Conservation (phyloP, 2,797 vertebrate genomes). For the Bufotes viridis region DNA sequence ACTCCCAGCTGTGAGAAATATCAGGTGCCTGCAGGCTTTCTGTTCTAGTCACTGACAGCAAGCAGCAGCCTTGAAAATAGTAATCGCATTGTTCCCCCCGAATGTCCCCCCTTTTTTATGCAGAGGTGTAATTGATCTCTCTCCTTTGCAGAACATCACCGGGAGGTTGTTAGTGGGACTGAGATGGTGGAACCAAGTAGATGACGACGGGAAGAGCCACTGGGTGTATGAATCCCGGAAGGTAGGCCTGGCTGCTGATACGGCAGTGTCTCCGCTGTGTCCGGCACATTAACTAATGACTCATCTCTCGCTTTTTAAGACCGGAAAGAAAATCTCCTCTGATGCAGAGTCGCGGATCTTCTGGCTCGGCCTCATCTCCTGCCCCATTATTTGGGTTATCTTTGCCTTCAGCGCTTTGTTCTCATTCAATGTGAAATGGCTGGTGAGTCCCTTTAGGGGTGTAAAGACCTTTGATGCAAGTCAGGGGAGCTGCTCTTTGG, state of each 20-base stretch:
- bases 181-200: constrained; percentile 98
- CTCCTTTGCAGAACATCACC: constrained; percentile 84
- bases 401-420: constrained; percentile 90
- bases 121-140: background rate
- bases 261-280: background rate
- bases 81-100: no score
- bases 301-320: constrained; percentile 22
- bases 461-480: background rate
- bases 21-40: no score
- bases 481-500: no score
- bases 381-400: constrained; percentile 89
- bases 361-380: constrained; percentile 90
- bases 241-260: constrained; percentile 69
- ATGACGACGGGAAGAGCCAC: constrained; percentile 92
- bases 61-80: no score
- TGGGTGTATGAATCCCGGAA: constrained; percentile 96
- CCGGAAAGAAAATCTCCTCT: constrained; percentile 71
- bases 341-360: constrained; percentile 91
- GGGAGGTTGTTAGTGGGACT: constrained; percentile 93
- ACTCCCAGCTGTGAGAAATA: no score
- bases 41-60: no score
- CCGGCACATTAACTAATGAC: background rate
- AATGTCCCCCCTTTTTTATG: background rate
- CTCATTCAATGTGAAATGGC: constrained; percentile 91
- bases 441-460: constrained; percentile 79